These are phyloP conservation scores for Cervus canadensis DNA, from an alignment of 2,113 vertebrate genomes.

Conservation along the genomic window DNA sequence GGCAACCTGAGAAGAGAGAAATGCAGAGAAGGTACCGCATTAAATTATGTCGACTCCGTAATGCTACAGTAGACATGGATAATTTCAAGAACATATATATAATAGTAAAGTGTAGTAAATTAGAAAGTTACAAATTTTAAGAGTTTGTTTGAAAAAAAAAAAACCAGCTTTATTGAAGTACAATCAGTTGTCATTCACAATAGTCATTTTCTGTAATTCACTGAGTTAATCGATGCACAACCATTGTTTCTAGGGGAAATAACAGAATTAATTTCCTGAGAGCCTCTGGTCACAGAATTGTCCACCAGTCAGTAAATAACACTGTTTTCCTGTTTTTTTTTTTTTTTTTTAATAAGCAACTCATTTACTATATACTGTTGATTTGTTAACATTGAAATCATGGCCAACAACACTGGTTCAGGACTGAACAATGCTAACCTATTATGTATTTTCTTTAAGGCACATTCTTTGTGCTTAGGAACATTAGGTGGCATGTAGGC, in stretches of 20 bases:
- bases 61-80: too few relatives aligned
- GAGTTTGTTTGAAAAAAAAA: neutral
- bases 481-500: neutral
- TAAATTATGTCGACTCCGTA: neutral
- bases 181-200: neutral
- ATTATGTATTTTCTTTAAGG: neutral
- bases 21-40: neutral
- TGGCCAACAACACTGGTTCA: neutral
- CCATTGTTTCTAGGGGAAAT: neutral
- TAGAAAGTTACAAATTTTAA: neutral
- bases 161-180: neutral
- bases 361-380: neutral
- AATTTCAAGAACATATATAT: neutral
- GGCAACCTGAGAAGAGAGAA: neutral
- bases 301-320: neutral
- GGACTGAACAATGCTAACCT: neutral
- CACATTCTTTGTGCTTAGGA: neutral
- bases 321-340: neutral
- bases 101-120: neutral
- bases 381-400: neutral
- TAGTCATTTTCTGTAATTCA: neutral
- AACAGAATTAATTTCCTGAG: neutral
- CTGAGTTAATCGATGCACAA: neutral
- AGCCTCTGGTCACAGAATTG: neutral
- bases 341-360: neutral